Evolutionary conservation across 2,888 invertebrate genomes (phyloP).

Genomic region (Cybosia mesomella): DNA sequence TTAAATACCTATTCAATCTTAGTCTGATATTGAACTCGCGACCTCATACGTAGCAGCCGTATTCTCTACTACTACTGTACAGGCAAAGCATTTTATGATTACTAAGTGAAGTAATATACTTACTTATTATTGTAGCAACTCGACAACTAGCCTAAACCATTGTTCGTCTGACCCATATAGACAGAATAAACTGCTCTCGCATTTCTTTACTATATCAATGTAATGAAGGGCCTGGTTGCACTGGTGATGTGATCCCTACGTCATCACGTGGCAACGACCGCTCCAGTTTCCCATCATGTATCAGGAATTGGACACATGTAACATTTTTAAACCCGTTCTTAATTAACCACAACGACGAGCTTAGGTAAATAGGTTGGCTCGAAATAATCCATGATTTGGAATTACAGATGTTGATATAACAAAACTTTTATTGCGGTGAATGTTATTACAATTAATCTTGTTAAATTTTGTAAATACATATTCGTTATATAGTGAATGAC

Average conservation of each 20-base stretch:
- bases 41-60: too few relatives aligned
- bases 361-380: conserved; percentile 63
- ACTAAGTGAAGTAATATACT: too few relatives aligned
- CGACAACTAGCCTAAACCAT: conserved; percentile 42
- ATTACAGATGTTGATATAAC: conserved; percentile 34
- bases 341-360: conserved; percentile 57
- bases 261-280: conserved; percentile 64
- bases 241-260: conserved; percentile 35
- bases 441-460: conserved; percentile 25
- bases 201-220: conserved; percentile 42
- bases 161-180: conserved; percentile 45
- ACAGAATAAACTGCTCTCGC: conserved; percentile 37
- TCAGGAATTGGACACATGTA: conserved; percentile 59
- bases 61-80: neutral
- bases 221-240: conserved; percentile 36
- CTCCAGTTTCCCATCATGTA: conserved; percentile 57
- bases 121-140: conserved; percentile 39
- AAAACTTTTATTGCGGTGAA: conserved; percentile 32
- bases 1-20: too few relatives aligned
- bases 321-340: conserved; percentile 63
- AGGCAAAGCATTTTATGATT: neutral
- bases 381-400: conserved; percentile 56
- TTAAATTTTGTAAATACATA: neutral
- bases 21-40: too few relatives aligned
- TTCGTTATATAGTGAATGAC: neutral